Conservation (phyloP, 2,888 invertebrate genomes). For the Omphaloscelis lunosa region DNA sequence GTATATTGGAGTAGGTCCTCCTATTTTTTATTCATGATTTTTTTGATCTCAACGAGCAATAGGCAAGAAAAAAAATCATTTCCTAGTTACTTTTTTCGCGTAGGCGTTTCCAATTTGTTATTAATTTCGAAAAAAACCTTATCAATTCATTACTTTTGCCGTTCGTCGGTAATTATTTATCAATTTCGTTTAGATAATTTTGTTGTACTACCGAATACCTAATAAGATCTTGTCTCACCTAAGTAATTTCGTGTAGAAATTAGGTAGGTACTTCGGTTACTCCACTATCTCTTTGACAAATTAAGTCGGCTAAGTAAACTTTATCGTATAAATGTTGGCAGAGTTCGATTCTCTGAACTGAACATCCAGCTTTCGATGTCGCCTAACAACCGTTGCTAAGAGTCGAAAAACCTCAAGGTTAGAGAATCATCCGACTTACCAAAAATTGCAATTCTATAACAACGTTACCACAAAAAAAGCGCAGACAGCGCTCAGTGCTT, state of each 20-base stretch:
- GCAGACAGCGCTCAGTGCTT: too few species aligned
- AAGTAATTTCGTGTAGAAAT: background rate
- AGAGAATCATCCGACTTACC: slow-evolving; percentile 30
- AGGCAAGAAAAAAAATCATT: slow-evolving; percentile 5
- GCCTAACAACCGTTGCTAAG: slow-evolving; percentile 74
- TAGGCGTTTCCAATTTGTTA: slow-evolving; percentile 45
- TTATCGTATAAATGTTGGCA: slow-evolving; percentile 23
- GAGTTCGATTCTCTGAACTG: slow-evolving; percentile 17
- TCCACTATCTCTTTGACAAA: slow-evolving; percentile 7
- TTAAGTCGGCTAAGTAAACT: background rate
- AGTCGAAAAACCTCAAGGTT: slow-evolving; percentile 57
- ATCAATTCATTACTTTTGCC: background rate
- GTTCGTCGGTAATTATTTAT: background rate
- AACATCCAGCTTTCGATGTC: slow-evolving; percentile 55
- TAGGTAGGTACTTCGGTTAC: background rate
- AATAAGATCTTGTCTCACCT: background rate
- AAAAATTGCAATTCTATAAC: slow-evolving; percentile 23
- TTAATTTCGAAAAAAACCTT: background rate
- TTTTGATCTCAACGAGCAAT: slow-evolving; percentile 5
- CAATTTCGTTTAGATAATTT: background rate
- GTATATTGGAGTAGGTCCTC: background rate
- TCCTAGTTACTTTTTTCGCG: slow-evolving; percentile 14
- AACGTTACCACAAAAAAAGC: too few species aligned
- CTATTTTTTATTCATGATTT: slow-evolving; percentile 14
- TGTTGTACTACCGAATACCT: background rate